Conservation (phyloP, 2,113 vertebrate genomes). For the Sus scrofa region DNA sequence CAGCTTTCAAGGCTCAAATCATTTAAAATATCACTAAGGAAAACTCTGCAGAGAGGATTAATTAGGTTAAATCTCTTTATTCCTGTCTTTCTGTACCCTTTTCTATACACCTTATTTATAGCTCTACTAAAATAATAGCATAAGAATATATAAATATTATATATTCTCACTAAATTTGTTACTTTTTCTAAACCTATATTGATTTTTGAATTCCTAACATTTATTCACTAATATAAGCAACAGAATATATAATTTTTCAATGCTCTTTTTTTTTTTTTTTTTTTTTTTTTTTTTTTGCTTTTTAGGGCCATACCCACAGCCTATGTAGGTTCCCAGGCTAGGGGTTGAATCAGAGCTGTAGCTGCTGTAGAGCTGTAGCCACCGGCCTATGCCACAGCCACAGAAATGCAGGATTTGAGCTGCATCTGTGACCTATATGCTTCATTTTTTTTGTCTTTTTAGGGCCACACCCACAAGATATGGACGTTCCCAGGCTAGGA, state of each 20-base stretch:
- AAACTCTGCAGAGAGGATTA: background rate
- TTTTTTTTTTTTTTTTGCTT: no score
- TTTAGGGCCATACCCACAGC: no score
- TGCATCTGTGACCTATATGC: no score
- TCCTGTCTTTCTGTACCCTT: background rate
- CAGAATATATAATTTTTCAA: background rate
- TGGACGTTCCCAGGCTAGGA: no score
- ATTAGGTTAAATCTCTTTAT: background rate
- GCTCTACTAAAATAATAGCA: background rate
- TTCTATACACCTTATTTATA: background rate
- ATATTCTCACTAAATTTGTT: background rate
- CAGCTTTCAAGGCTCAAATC: background rate
- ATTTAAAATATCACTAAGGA: background rate
- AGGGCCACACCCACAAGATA: no score
- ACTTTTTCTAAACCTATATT: background rate
- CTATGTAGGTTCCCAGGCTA: no score
- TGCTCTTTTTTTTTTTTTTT: no score
- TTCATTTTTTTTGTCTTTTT: no score
- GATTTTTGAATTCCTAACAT: background rate
- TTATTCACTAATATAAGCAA: background rate
- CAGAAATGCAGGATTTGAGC: no score
- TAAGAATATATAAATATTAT: background rate
- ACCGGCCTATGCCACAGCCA: no score
- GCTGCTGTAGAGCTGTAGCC: no score
- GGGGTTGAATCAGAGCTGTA: no score